phyloP scores from a whole-genome alignment of 1,140 invertebrate genomes.

The Macrocentrus cingulum region DNA sequence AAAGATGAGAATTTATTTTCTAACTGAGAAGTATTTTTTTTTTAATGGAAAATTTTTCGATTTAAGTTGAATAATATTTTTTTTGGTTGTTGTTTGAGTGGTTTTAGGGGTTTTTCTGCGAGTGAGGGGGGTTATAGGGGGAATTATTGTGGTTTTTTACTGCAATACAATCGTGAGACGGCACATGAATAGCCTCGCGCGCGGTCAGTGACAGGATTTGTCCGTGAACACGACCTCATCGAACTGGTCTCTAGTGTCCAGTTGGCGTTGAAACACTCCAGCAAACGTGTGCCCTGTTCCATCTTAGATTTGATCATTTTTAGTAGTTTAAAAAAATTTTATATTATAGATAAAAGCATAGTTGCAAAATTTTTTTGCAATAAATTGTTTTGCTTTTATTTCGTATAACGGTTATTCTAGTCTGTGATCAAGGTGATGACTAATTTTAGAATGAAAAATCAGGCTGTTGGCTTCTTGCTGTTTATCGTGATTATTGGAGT shows the following conservation, averaged over 20 bases:
- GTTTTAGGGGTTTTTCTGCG: too few species aligned
- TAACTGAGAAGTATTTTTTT: too few species aligned
- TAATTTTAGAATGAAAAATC: conserved; percentile 20
- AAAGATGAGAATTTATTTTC: too few species aligned
- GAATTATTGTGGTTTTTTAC: too few species aligned
- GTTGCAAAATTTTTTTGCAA: too few species aligned
- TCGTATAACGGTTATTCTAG: not conserved
- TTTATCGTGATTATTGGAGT: conserved; percentile 5
- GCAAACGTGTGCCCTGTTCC: not conserved
- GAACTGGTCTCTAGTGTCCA: conserved; percentile 47
- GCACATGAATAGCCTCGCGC: conserved; percentile 34
- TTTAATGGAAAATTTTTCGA: too few species aligned
- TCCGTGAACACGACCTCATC: conserved; percentile 50
- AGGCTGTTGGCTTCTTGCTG: conserved; percentile 12
- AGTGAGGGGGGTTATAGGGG: too few species aligned
- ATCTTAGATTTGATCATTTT: conserved; percentile 20
- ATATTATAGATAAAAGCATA: too few species aligned
- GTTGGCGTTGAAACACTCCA: conserved; percentile 23
- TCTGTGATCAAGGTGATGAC: not conserved
- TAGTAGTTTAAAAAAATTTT: too few species aligned
- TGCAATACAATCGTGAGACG: conserved; percentile 8
- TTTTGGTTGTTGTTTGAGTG: too few species aligned
- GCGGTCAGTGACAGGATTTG: conserved; percentile 51
- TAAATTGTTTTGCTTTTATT: conserved; percentile 37
- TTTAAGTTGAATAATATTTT: too few species aligned